These are phyloP conservation scores for Melospiza melodia DNA, from an alignment of 2,113 vertebrate genomes.

Conservation along the genomic window DNA sequence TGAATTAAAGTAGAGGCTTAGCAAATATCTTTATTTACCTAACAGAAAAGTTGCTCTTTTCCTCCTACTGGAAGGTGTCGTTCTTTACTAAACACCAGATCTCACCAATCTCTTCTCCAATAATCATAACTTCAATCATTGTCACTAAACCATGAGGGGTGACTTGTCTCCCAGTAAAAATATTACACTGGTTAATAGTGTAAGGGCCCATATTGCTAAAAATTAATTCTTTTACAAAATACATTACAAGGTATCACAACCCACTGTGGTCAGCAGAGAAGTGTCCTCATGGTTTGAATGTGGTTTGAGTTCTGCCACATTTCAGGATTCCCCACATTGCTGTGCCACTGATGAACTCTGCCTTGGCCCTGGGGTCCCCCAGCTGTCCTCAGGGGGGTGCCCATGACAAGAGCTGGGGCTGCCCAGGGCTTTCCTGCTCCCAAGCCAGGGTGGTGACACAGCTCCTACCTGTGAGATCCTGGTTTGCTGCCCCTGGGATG, in stretches of 20 bases:
- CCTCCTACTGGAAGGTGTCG: neutral
- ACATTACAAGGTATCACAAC: neutral
- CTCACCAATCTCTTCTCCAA: neutral
- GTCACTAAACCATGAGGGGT: neutral
- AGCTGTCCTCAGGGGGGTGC: neutral
- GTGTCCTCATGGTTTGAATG: neutral
- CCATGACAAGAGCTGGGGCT: neutral
- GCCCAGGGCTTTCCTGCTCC: neutral
- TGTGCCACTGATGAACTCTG: neutral
- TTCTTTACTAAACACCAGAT: neutral
- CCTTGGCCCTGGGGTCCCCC: neutral
- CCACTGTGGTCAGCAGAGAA: neutral
- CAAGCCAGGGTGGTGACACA: neutral
- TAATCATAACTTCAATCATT: neutral
- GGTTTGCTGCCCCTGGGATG: neutral
- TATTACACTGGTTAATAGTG: neutral
- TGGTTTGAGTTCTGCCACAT: neutral
- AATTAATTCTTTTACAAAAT: neutral
- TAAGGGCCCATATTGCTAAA: neutral
- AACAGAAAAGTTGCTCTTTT: neutral
- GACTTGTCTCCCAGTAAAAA: neutral
- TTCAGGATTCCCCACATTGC: neutral
- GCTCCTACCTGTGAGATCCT: neutral
- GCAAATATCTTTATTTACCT: neutral
- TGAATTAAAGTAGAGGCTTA: neutral